Percentiles rank a stretch among this genome's conserved stretches.
phyloP scores from a whole-genome alignment of 2,888 invertebrate species.

The Subacronicta megacephala region DNA sequence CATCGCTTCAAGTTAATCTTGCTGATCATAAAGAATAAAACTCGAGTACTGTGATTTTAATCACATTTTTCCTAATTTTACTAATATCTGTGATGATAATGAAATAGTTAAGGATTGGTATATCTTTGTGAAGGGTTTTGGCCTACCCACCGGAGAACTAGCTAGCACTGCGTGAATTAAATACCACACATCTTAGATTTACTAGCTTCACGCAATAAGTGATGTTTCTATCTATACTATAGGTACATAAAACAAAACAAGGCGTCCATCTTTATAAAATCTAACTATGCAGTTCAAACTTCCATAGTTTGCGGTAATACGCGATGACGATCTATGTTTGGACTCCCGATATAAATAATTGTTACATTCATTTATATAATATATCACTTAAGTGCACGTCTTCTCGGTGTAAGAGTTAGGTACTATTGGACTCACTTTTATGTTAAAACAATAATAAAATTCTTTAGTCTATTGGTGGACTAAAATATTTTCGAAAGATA shows the following conservation, averaged over 20 bases:
- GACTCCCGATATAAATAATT: conserved; percentile 24
- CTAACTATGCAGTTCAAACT: conserved; percentile 22
- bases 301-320: conserved; percentile 34
- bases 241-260: conserved; percentile 18
- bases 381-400: conserved; percentile 54
- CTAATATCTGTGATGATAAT: conserved; percentile 86
- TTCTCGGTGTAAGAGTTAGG: conserved; percentile 52
- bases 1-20: conserved; percentile 67
- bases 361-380: conserved; percentile 41
- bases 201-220: conserved; percentile 64
- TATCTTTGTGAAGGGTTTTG: conserved; percentile 71
- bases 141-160: conserved; percentile 80
- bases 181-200: conserved; percentile 54
- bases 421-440: conserved; percentile 51
- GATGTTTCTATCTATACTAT: conserved; percentile 46
- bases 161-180: conserved; percentile 58
- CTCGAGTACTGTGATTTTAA: conserved; percentile 74
- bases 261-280: conserved; percentile 44
- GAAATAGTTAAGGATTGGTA: conserved; percentile 76
- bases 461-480: conserved; percentile 68
- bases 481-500: conserved; percentile 80
- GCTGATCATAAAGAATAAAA: conserved; percentile 67
- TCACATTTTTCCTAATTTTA: conserved; percentile 83
- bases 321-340: conserved; percentile 26
- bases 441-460: conserved; percentile 47